phyloP scores from a whole-genome alignment of 2,113 vertebrate species.

The Glaucidium brasilianum region DNA sequence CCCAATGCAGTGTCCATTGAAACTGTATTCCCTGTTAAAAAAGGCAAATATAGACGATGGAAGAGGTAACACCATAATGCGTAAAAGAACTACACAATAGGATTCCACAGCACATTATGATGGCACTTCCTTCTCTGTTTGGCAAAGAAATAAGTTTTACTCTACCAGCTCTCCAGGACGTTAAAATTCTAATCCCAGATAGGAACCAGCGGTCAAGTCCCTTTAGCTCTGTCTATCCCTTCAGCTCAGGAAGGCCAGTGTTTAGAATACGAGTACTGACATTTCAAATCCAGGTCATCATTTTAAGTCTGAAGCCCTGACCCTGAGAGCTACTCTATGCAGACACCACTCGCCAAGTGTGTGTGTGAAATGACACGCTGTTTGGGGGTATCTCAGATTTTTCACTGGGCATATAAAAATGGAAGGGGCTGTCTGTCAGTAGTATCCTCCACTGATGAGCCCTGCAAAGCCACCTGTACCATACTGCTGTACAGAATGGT shows the following conservation, averaged over 20 bases:
- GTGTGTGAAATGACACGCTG: background rate
- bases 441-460: background rate
- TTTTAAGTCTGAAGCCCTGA: background rate
- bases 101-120: background rate
- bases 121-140: background rate
- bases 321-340: background rate
- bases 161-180: background rate
- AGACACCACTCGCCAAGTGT: background rate
- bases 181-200: background rate
- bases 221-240: background rate
- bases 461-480: background rate
- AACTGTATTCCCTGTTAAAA: background rate
- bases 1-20: background rate
- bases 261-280: background rate
- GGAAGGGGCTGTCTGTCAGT: background rate
- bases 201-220: background rate
- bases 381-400: background rate
- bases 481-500: background rate
- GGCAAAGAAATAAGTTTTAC: background rate
- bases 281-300: background rate
- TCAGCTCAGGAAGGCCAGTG: background rate
- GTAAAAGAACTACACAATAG: background rate
- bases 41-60: background rate
- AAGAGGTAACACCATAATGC: background rate
- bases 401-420: background rate